A percentile compares a stretch with the other conserved stretches of the same genome.
These are phyloP conservation scores for Triops cancriformis DNA, from an alignment of 1,140 invertebrate genomes.

Conservation along the genomic window DNA sequence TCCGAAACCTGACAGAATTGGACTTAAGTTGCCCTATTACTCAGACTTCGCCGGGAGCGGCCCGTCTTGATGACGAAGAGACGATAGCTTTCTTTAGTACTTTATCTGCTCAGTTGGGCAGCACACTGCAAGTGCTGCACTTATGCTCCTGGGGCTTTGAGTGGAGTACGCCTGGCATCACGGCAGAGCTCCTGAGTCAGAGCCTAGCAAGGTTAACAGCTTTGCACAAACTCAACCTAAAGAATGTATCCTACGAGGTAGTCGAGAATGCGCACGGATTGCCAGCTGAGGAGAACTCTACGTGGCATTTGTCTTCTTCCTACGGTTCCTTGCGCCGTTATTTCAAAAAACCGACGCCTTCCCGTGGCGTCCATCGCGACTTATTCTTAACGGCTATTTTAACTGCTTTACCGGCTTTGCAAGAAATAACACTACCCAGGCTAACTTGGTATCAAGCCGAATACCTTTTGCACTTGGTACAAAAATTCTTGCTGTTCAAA, in stretches of 20 bases:
- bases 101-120: not conserved
- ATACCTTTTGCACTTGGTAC: not conserved
- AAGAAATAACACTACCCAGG: not conserved
- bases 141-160: not conserved
- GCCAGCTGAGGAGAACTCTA: not conserved
- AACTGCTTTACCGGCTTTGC: not conserved
- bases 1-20: not conserved
- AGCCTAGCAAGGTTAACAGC: not conserved
- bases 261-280: not conserved
- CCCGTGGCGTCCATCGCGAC: not conserved
- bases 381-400: not conserved
- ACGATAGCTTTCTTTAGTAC: not conserved
- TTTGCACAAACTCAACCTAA: not conserved
- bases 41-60: not conserved
- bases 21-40: not conserved
- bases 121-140: not conserved
- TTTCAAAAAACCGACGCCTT: not conserved
- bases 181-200: not conserved
- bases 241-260: not conserved
- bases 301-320: not conserved
- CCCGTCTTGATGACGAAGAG: not conserved
- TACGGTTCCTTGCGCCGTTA: not conserved
- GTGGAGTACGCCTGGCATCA: not conserved
- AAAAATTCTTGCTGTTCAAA: not conserved
- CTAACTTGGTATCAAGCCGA: not conserved